Evolutionary conservation across 2,888 invertebrate genomes (phyloP).

Genomic region (Muscina levida): DNA sequence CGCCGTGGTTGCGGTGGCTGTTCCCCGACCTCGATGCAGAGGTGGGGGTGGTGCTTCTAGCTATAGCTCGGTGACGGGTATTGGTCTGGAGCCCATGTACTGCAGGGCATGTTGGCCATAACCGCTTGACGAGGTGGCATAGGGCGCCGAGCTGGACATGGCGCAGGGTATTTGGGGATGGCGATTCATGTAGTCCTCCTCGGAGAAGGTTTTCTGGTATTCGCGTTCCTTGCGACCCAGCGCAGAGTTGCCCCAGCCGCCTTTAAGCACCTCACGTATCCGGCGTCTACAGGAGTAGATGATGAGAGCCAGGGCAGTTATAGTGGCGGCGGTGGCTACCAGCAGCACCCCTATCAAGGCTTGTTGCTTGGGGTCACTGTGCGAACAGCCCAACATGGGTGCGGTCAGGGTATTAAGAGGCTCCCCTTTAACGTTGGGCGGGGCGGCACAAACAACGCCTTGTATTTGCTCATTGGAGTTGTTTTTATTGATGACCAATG

Average conservation of each 20-base stretch:
- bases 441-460: constrained; percentile 85
- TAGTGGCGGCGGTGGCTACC: constrained; percentile 86
- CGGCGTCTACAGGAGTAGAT: constrained; percentile 90
- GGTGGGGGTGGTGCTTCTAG: constrained; percentile 94
- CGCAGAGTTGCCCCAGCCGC: constrained; percentile 79
- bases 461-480: constrained; percentile 76
- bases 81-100: constrained; percentile 83
- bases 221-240: constrained; percentile 88
- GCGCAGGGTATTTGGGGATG: constrained; percentile 77
- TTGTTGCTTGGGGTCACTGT: constrained; percentile 89
- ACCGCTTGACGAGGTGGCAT: constrained; percentile 71
- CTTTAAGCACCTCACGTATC: constrained; percentile 90
- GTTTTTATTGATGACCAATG: constrained; percentile 81
- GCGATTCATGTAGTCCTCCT: constrained; percentile 87
- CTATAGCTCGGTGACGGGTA: constrained; percentile 96
- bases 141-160: constrained; percentile 71
- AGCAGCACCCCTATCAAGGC: constrained; percentile 89
- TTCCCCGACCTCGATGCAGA: constrained; percentile 82
- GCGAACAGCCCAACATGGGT: constrained; percentile 90
- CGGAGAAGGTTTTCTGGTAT: constrained; percentile 93
- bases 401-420: constrained; percentile 85
- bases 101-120: constrained; percentile 80
- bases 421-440: constrained; percentile 86
- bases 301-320: constrained; percentile 87
- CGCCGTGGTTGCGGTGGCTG: constrained; percentile 58